Evolutionary conservation across 2,888 invertebrate genomes (phyloP), one percentile per base, ranked within the genome.

Genomic region (Disparrhopalites patrizii): DNA sequence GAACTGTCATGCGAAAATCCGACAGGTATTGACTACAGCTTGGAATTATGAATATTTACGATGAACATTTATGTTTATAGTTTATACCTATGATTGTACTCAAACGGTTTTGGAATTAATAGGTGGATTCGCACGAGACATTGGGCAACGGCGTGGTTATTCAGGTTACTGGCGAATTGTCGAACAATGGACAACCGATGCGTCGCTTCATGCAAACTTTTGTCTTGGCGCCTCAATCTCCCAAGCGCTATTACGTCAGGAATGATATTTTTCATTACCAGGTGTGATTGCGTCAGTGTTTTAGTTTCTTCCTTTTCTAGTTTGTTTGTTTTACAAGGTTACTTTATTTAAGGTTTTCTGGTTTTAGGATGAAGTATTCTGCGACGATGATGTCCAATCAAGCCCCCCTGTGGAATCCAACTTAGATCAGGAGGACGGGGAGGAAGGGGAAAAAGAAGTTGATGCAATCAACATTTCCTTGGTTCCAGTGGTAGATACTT

Each of bases 251-350:
- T 83, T 98, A 97, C 80, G 97, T 98, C 69, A 94, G 95, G 81
- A 98, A 98, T 81, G 97, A 98, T 82, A 97, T 98, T 81, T 98
- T 98, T 82, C 90, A 96, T 72, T 98, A 97, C 81, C 96, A 96
- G 85, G 93, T 86, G 70, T 68, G 63, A 27, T 27, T 23, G 1
- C 10, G 5, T 18, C 5, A 43, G 20, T 43, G 20, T 20, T 43
- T n/a, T 43, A 10, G 8, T 36, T 13, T 13, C 36, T 36, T 36
- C 36, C 13, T 36, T 36, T 10, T 36, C 8, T 36, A 8, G 15
- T 36, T n/a, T 47, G 7, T 47, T 47, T 13, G 47, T 47, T 47
- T 13, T 47, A 47, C 7, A 47, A 47, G 8, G 20, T 18, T 5
- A 20, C 25, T 20, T 18, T 51, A 7, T 36, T 36, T 20, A 40